A percentile compares a stretch with the other conserved stretches of the same genome.
Evolutionary conservation across 2,888 invertebrate genomes (phyloP).

Genomic region (Eristalinus aeneus): DNA sequence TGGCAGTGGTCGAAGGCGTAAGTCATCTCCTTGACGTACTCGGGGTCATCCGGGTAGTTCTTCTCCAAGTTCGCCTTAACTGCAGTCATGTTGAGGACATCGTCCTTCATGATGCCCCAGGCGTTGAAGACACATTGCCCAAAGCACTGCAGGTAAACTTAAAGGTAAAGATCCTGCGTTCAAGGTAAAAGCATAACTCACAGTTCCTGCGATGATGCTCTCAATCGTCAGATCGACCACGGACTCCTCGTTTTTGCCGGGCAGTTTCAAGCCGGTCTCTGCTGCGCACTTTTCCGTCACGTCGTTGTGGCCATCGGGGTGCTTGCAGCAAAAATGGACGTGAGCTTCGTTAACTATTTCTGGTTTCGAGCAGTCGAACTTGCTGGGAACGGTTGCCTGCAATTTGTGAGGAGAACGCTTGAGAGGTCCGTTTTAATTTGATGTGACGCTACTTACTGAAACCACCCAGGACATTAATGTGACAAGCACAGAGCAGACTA

Average conservation of each 20-base stretch:
- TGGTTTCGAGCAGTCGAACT: slow-evolving; percentile 74
- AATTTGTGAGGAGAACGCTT: neutral
- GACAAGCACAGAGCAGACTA: neutral
- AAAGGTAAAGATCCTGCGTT: neutral
- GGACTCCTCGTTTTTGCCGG: slow-evolving; percentile 72
- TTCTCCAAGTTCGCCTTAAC: slow-evolving; percentile 66
- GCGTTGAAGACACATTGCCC: slow-evolving; percentile 73
- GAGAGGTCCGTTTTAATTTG: neutral
- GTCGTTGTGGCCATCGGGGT: slow-evolving; percentile 75
- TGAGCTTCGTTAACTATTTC: slow-evolving; percentile 73
- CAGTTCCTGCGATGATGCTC: slow-evolving; percentile 71
- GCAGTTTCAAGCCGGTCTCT: slow-evolving; percentile 72
- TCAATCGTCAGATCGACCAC: slow-evolving; percentile 74
- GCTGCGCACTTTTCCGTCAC: slow-evolving; percentile 73
- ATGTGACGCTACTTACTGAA: neutral
- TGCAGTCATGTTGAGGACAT: slow-evolving; percentile 73
- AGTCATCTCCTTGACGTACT: slow-evolving; percentile 75
- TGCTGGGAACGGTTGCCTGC: slow-evolving; percentile 14
- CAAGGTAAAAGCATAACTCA: neutral
- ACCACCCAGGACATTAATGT: slow-evolving; percentile 1
- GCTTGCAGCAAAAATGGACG: slow-evolving; percentile 75
- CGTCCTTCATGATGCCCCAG: slow-evolving; percentile 72
- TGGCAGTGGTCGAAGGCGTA: slow-evolving; percentile 76
- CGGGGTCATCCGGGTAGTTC: slow-evolving; percentile 71
- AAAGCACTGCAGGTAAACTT: slow-evolving; percentile 70